phyloP scores from a whole-genome alignment of 1,140 invertebrate species.

The Sesamia nonagrioides region DNA sequence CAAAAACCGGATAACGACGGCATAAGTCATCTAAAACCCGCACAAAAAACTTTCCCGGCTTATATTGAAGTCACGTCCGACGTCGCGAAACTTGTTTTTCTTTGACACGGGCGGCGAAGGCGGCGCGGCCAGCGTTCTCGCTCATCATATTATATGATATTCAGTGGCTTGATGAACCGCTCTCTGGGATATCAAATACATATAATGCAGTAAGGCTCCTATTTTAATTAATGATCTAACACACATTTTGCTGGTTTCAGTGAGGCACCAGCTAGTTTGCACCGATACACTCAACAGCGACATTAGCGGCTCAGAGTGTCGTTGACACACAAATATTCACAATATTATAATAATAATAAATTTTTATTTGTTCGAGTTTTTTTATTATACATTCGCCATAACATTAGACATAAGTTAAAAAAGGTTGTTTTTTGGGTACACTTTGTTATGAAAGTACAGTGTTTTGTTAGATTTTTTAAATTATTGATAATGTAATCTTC shows the following conservation, averaged over 20 bases:
- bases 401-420: too few relatives aligned
- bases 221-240: too few relatives aligned
- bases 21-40: constrained; percentile 33
- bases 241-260: too few relatives aligned
- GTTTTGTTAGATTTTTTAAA: too few relatives aligned
- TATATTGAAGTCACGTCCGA: constrained; percentile 4
- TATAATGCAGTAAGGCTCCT: too few relatives aligned
- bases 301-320: not conserved
- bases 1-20: constrained; percentile 32
- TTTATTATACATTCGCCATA: too few relatives aligned
- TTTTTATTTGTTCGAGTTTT: too few relatives aligned
- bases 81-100: not conserved
- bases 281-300: not conserved
- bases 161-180: not conserved
- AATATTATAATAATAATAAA: too few relatives aligned
- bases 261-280: too few relatives aligned
- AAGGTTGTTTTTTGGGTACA: too few relatives aligned
- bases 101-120: not conserved
- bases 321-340: not conserved
- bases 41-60: constrained; percentile 21
- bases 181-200: not conserved
- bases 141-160: not conserved
- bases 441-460: too few relatives aligned
- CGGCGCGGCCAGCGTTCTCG: not conserved
- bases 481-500: too few relatives aligned